Conservation (phyloP, 2,797 vertebrate genomes). For the Leuciscus waleckii region DNA sequence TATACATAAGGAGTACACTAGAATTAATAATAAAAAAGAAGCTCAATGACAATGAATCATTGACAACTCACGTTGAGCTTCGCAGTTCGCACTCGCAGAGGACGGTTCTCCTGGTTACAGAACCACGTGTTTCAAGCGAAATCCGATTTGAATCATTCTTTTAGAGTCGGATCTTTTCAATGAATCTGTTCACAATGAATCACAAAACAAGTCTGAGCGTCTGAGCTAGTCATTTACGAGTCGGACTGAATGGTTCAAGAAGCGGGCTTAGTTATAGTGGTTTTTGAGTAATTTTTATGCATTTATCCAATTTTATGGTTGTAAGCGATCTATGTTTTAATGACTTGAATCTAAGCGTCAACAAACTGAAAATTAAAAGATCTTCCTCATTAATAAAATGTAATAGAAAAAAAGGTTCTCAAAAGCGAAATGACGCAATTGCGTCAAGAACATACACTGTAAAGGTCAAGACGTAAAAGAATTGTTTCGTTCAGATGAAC, state of each 20-base stretch:
- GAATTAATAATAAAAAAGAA: not conserved
- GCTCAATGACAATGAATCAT: conserved; percentile 14
- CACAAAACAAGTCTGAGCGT: not conserved
- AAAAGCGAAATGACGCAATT: not conserved
- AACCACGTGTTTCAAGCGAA: conserved; percentile 3
- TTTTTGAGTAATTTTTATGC: not conserved
- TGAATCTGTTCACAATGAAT: not conserved
- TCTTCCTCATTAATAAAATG: not conserved
- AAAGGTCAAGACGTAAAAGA: not conserved
- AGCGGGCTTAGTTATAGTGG: not conserved
- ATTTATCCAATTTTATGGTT: no score
- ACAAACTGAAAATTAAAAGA: no score
- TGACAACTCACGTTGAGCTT: conserved; percentile 75
- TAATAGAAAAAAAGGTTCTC: not conserved
- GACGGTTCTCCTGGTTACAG: conserved; percentile 60
- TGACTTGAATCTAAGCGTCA: not conserved
- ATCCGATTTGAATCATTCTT: conserved; percentile 1
- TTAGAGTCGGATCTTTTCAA: conserved; percentile 12
- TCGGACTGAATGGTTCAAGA: not conserved
- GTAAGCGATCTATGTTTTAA: not conserved
- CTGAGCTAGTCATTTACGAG: not conserved
- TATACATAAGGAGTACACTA: not conserved
- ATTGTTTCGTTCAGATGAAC: not conserved
- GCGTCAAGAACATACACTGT: not conserved
- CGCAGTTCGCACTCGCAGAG: conserved; percentile 59